Evolutionary conservation across 1,140 invertebrate species (phyloP), one percentile per base, ranked within the genome.

Genomic region (Drosophila auraria): DNA sequence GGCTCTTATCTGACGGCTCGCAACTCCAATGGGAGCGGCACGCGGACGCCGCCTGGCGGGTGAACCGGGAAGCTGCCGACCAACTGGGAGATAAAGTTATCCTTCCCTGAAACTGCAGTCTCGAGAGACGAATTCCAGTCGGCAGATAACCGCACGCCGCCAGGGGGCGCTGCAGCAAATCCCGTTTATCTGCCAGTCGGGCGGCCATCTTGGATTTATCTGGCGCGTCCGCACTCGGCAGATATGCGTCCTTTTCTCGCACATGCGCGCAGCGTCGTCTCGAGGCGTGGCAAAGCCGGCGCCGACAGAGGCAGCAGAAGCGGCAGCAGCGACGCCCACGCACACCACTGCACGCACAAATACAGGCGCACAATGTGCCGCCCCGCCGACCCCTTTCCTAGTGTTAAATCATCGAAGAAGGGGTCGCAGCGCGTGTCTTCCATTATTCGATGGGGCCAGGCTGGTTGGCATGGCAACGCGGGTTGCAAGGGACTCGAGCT

Each of bases 121-220:
- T 78, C 62, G 45, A 36, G 75, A 76, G 66, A 83, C 66, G 44
- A 59, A 36, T 80, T 71, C 54, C 65, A 71, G 64, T 72, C 53
- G 38, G 45, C 56, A 89, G 83, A 87, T 84, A 71, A 74, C 62
- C 51, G 40, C 47, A 49, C 33, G 44, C 49, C 61, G 56, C 57
- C 45, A 76, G 71, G 36, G 71, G 71, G 71, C 71, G 71, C 71
- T 59, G 68, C 54, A 42, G 14, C 63, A 47, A 71, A 66, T n/a
- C 60, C 45, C 27, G 62, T 72, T 72, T 90, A 86, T 82, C 86
- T 89, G 61, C 8, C 59, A 20, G 8, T 14, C 47, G 11, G 56
- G 64, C 87, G 69, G 86, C 86, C 86, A 90, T 90, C 50, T 83
- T 90, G 82, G 53, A 91, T 83, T 90, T 90, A 90, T 90, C 86